Evolutionary conservation across 2,113 vertebrate genomes (phyloP).

Genomic region (Stercorarius parasiticus): DNA sequence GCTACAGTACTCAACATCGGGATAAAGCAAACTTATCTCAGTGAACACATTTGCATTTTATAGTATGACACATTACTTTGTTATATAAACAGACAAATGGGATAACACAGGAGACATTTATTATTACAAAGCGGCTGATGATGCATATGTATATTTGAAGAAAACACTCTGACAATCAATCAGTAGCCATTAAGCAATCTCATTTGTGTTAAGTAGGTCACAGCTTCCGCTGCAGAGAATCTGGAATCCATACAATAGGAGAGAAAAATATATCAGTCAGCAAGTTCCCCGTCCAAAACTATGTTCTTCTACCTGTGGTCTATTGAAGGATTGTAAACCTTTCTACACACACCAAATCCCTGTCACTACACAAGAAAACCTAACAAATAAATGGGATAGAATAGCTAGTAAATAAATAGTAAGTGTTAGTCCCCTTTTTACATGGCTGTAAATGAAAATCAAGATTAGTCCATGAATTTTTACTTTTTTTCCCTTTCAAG

Average conservation of each 20-base stretch:
- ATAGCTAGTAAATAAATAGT: neutral
- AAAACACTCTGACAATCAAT: neutral
- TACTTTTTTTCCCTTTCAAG: neutral
- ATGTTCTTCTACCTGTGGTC: neutral
- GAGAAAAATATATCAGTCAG: neutral
- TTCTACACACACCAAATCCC: neutral
- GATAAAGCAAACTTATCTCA: conserved; percentile 31
- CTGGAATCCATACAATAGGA: neutral
- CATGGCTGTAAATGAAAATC: neutral
- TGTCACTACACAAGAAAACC: neutral
- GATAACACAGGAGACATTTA: neutral
- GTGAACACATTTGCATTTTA: conserved; percentile 8
- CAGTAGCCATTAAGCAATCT: neutral
- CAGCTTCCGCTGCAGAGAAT: neutral
- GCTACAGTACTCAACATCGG: neutral
- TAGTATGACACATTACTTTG: neutral
- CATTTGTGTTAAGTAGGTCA: conserved; percentile 8
- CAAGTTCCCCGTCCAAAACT: neutral
- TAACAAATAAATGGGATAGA: neutral
- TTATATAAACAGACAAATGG: conserved; percentile 42
- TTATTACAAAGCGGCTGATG: neutral
- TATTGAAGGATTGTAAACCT: neutral
- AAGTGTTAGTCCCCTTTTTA: neutral
- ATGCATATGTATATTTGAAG: conserved; percentile 20
- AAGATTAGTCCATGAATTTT: neutral